Evolutionary conservation across 2,113 vertebrate genomes (phyloP), one percentile per base, ranked within the genome.

Genomic region (Channa argus): DNA sequence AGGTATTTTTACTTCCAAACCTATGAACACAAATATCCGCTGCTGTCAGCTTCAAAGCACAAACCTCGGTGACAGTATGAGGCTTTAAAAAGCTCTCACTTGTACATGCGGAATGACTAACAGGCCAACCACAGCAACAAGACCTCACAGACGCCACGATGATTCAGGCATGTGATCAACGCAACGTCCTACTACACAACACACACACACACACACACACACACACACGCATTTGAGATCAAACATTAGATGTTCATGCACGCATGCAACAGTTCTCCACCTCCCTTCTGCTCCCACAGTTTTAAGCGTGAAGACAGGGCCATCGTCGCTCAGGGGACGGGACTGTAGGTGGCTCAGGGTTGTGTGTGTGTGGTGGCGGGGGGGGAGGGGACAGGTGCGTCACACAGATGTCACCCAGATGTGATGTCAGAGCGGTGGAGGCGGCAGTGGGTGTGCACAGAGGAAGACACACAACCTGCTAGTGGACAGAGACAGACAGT

Each of bases 261-360:
- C 24, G 41, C 82, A 84, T 83, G 82, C 86, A 77, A 62, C 49
- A 15, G 12, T 54, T 61, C 73, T 71, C 77, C 83, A 97, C 97
- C 96, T 97, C 87, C 97, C 98, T 99, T 99, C 92, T 98, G 93
- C 82, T 99, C 98, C 97, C 98, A 99, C 61, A 99, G 95, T 52
- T 98, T 97, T 11, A 99, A 95, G 73, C 97, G 96, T 11, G 97
- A 98, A 4, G 97, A 99, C 90, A 99, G 95, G 44, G 97, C 97
- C 98, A 99, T 99, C 93, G 39, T 63, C 86, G 60, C 49, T 37
- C 65, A 10, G 58, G 1, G 63, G 61, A 77, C 3, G 45, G 49
- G 56, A 5, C 70, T 61, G 61, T 47, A 54, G 56, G 49, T 5
- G 46, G 66, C 9, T 76, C 56, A 2, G 79, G 58, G 71, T 14